phyloP scores from a whole-genome alignment of 1,140 invertebrate genomes.

The Atta colombica region DNA sequence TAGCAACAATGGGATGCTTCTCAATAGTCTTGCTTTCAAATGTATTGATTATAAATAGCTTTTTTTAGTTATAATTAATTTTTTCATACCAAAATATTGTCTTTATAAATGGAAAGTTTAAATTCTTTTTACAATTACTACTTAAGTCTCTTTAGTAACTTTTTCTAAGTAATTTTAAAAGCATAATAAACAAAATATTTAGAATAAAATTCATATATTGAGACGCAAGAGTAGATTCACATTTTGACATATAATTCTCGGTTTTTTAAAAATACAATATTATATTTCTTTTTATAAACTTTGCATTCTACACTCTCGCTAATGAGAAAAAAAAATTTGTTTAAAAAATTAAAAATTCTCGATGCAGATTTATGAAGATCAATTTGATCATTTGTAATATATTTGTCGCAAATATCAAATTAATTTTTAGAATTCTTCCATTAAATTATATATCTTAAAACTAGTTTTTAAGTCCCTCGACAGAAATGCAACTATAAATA shows the following conservation, averaged over 20 bases:
- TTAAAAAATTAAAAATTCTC: conserved; percentile 6
- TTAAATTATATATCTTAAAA: neutral
- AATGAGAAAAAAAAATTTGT: neutral
- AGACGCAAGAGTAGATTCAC: neutral
- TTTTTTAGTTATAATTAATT: too few relatives aligned
- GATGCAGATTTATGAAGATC: neutral
- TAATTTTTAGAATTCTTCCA: neutral
- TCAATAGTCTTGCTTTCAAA: neutral
- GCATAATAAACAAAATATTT: neutral
- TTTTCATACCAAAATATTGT: neutral
- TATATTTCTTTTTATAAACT: neutral
- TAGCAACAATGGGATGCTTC: neutral
- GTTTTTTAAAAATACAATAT: neutral
- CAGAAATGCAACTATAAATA: neutral
- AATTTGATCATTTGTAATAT: neutral
- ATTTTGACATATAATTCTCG: neutral
- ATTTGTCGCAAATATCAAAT: neutral
- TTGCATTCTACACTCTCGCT: neutral
- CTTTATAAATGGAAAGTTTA: neutral
- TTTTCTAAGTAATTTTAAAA: neutral
- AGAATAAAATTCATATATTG: neutral
- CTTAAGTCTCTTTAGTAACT: neutral
- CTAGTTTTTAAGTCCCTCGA: neutral
- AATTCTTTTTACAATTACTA: neutral
- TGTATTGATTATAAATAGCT: neutral